Conservation (phyloP, 2,797 vertebrate species). For the Setipinna tenuifilis region DNA sequence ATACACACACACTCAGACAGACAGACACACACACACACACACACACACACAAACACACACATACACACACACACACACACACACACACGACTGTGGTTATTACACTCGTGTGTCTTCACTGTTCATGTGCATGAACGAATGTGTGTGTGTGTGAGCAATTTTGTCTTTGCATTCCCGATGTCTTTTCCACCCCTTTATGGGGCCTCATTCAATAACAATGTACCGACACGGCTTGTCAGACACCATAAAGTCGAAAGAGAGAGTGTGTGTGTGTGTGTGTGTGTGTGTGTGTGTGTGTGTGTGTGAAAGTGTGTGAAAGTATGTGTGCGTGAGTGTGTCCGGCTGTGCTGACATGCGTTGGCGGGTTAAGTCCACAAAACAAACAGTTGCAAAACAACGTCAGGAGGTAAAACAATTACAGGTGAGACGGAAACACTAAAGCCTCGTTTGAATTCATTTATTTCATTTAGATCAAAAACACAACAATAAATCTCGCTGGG, state of each 20-base stretch:
- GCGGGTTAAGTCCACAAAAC: background rate
- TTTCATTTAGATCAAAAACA: conserved; percentile 17
- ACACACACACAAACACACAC: background rate
- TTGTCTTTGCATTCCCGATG: background rate
- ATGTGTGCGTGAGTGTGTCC: too few species aligned
- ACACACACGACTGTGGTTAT: background rate
- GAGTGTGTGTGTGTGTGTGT: too few species aligned
- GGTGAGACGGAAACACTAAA: background rate
- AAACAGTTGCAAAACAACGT: background rate
- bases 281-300: too few species aligned
- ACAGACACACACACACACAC: background rate
- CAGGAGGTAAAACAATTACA: background rate
- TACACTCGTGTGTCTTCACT: background rate
- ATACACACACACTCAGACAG: background rate
- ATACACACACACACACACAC: conserved; percentile 9
- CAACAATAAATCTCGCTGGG: background rate
- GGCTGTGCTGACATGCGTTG: background rate
- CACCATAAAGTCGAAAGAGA: background rate
- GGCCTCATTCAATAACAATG: background rate
- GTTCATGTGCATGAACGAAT: background rate
- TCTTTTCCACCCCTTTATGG: background rate
- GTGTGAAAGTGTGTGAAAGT: too few species aligned
- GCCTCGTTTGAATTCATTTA: conserved; percentile 15
- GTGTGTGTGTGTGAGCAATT: background rate
- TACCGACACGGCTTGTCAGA: background rate